phyloP scores from a whole-genome alignment of 2,797 vertebrate genomes.

The Mus minutoides region DNA sequence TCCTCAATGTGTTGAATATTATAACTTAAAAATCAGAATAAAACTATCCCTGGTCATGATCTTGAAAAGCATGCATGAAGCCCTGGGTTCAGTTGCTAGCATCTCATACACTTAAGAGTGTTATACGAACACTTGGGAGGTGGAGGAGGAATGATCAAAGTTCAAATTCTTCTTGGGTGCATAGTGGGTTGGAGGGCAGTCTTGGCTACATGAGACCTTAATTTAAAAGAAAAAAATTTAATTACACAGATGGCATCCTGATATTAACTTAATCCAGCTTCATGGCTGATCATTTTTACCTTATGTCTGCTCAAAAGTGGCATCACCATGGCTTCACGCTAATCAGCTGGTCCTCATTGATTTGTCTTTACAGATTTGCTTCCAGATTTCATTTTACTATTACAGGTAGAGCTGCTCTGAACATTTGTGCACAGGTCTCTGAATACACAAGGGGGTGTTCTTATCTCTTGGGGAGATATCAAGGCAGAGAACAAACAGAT shows the following conservation, averaged over 20 bases:
- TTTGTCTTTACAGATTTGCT: not conserved
- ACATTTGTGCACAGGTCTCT: not conserved
- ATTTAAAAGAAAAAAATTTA: not conserved
- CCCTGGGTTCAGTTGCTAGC: not conserved
- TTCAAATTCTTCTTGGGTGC: not conserved
- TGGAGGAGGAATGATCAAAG: not conserved
- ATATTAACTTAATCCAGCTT: not conserved
- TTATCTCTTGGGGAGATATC: not conserved
- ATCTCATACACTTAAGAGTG: not conserved
- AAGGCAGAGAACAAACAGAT: not conserved
- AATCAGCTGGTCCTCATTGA: accelerated
- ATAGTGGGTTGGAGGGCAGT: not conserved
- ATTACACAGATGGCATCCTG: not conserved
- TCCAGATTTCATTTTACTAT: not conserved
- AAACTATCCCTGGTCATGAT: not conserved
- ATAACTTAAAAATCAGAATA: not conserved
- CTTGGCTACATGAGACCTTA: not conserved
- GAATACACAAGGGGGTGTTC: accelerated
- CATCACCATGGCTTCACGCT: accelerated
- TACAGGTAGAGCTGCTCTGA: not conserved
- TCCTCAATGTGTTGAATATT: not conserved
- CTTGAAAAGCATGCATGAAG: not conserved
- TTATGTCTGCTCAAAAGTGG: not conserved
- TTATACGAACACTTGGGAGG: not conserved
- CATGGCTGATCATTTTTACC: not conserved